Evolutionary conservation across 2,888 invertebrate genomes (phyloP).

Genomic region (Hirtodrosophila trivittata): DNA sequence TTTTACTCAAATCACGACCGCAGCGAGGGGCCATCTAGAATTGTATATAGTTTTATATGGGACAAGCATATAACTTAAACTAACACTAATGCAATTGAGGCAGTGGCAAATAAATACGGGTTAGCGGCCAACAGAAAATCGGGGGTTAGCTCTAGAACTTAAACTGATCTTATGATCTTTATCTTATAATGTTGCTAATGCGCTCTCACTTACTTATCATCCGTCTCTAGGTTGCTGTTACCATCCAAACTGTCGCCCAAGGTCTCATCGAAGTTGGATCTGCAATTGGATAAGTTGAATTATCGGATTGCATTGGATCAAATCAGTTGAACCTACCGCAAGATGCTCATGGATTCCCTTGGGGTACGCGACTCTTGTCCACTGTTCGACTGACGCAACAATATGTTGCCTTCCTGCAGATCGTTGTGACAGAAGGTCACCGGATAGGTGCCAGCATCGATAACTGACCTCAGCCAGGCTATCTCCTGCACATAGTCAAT

Average conservation of each 20-base stretch:
- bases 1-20: constrained; percentile 66
- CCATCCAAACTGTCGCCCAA: constrained; percentile 68
- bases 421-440: constrained; percentile 98
- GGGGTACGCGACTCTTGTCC: constrained; percentile 48
- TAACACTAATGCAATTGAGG: constrained; percentile 12
- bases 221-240: constrained; percentile 61
- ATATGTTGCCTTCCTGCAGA: constrained; percentile 92
- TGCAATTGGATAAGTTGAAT: constrained; percentile 10
- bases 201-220: constrained; percentile 55
- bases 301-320: no score
- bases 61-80: constrained; percentile 38
- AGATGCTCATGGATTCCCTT: constrained; percentile 64
- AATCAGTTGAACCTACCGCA: constrained; percentile 51
- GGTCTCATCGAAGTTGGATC: constrained; percentile 70
- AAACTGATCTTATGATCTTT: not conserved
- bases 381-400: constrained; percentile 83
- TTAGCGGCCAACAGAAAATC: constrained; percentile 47
- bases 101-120: constrained; percentile 54
- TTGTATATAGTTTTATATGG: constrained; percentile 65
- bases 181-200: no score
- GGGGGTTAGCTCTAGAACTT: constrained; percentile 31
- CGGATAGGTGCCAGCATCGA: constrained; percentile 87
- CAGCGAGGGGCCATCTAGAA: constrained; percentile 67
- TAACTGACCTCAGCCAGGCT: constrained; percentile 88
- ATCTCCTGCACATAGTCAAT: constrained; percentile 88